A percentile compares a stretch with the other conserved stretches of the same genome.
phyloP scores from a whole-genome alignment of 1,140 invertebrate genomes.

The Drosophila nigromelanica region DNA sequence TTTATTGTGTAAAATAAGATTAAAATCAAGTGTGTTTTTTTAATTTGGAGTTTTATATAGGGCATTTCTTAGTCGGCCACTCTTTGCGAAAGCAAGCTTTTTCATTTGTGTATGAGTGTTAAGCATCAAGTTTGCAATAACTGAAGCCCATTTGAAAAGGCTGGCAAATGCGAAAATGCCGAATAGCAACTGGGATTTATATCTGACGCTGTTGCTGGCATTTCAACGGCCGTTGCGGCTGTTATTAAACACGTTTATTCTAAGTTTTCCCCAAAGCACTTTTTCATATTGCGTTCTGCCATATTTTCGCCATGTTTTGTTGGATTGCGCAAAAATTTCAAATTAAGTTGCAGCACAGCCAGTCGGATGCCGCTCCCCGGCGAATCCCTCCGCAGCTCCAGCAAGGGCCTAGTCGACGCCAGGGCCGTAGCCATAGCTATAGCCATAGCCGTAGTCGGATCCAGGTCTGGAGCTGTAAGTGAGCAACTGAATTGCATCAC shows the following conservation, averaged over 20 bases:
- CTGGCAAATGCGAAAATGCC: constrained; percentile 18
- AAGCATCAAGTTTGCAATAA: constrained; percentile 34
- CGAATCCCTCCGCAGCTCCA: background rate
- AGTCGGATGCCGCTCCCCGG: constrained; percentile 1
- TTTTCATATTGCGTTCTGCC: constrained; percentile 77
- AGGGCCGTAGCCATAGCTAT: constrained; percentile 9
- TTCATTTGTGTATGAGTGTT: constrained; percentile 5
- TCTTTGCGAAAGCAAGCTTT: background rate
- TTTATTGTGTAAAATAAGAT: too few species aligned
- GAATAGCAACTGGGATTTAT: constrained; percentile 47
- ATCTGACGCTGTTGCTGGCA: constrained; percentile 3
- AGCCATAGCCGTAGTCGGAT: constrained; percentile 8
- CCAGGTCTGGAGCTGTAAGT: constrained; percentile 60
- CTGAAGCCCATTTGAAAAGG: constrained; percentile 8
- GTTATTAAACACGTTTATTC: constrained; percentile 81
- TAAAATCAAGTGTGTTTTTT: too few species aligned
- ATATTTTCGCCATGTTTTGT: constrained; percentile 79
- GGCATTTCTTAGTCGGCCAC: background rate
- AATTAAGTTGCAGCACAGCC: constrained; percentile 74
- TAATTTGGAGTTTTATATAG: background rate
- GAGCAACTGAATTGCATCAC: constrained; percentile 82
- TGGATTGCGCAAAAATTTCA: constrained; percentile 82
- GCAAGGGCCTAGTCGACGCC: background rate
- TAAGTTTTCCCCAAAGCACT: constrained; percentile 77
- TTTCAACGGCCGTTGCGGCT: constrained; percentile 45